Percentiles rank a stretch among this genome's conserved stretches.
phyloP scores from a whole-genome alignment of 2,797 vertebrate genomes.

The Cetoscarus ocellatus region DNA sequence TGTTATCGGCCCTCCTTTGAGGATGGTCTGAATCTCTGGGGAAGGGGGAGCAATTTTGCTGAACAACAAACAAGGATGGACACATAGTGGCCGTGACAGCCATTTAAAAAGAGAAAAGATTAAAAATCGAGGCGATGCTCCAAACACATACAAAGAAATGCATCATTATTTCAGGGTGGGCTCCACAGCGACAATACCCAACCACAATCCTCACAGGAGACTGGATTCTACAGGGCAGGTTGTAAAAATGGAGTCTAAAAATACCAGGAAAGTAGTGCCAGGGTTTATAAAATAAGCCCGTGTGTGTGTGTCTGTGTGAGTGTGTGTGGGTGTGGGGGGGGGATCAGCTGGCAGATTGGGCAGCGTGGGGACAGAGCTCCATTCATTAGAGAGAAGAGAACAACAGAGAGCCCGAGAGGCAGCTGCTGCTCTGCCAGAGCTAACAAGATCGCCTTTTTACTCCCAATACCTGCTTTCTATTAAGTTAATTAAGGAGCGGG shows the following conservation, averaged over 20 bases:
- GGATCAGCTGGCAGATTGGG: conserved; percentile 44
- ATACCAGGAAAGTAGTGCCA: conserved; percentile 24
- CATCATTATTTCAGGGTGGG: conserved; percentile 10
- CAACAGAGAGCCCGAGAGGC: conserved; percentile 10
- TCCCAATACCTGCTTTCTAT: conserved; percentile 32
- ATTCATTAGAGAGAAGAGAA: conserved; percentile 45
- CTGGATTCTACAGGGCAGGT: conserved; percentile 12
- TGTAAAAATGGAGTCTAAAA: conserved; percentile 31
- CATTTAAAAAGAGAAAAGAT: conserved; percentile 29
- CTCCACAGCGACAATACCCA: conserved; percentile 21
- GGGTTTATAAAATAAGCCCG: conserved; percentile 2
- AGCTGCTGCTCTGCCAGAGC: conserved; percentile 22
- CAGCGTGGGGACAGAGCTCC: conserved; percentile 40
- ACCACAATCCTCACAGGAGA: conserved; percentile 15
- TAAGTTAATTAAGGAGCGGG: conserved; percentile 21
- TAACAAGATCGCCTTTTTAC: conserved; percentile 26
- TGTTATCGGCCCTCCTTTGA: conserved; percentile 3
- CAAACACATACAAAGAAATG: not conserved
- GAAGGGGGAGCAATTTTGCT: conserved; percentile 4
- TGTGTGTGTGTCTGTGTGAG: conserved; percentile 16
- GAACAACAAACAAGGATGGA: conserved; percentile 6
- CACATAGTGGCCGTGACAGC: conserved; percentile 5
- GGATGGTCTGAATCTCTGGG: conserved; percentile 14
- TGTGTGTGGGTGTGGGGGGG: not conserved
- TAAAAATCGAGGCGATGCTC: conserved; percentile 2